Evolutionary conservation across 2,888 invertebrate species (phyloP).

Genomic region (Neuroscelio doddi): DNA sequence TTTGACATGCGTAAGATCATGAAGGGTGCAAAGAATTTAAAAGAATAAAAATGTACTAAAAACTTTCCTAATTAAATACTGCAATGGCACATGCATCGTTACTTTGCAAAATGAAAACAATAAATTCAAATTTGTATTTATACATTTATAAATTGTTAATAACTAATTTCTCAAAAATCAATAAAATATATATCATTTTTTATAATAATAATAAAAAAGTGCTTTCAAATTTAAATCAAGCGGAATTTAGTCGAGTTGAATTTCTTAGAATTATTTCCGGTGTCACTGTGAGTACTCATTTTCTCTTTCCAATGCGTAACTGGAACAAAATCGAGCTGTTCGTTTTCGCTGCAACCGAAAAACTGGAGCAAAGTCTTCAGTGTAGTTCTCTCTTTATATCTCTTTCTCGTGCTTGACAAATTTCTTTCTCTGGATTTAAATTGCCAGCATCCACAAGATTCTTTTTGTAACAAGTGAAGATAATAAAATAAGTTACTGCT

Average conservation of each 20-base stretch:
- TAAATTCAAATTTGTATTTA: no score
- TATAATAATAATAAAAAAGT: background rate
- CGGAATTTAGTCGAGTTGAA: background rate
- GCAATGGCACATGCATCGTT: no score
- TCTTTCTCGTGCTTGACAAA: conserved; percentile 9
- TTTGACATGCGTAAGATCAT: background rate
- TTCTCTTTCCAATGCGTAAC: conserved; percentile 28
- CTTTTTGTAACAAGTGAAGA: background rate
- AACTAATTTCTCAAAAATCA: no score
- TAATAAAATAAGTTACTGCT: background rate
- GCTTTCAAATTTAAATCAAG: background rate
- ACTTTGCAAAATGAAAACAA: no score
- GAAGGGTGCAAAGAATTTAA: no score
- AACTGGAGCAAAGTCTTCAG: conserved; percentile 46
- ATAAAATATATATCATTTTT: no score
- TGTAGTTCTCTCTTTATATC: conserved; percentile 25
- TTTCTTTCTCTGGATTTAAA: conserved; percentile 11
- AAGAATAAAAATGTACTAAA: no score
- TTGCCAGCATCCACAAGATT: background rate
- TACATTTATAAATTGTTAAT: no score
- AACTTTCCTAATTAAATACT: no score
- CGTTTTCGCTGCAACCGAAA: conserved; percentile 36
- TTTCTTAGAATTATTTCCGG: conserved; percentile 14
- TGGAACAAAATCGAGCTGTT: conserved; percentile 35
- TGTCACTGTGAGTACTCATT: conserved; percentile 16